A percentile compares a stretch with the other conserved stretches of the same genome.
Conservation (phyloP, 2,888 invertebrate genomes). For the Cephus nigrinus region DNA sequence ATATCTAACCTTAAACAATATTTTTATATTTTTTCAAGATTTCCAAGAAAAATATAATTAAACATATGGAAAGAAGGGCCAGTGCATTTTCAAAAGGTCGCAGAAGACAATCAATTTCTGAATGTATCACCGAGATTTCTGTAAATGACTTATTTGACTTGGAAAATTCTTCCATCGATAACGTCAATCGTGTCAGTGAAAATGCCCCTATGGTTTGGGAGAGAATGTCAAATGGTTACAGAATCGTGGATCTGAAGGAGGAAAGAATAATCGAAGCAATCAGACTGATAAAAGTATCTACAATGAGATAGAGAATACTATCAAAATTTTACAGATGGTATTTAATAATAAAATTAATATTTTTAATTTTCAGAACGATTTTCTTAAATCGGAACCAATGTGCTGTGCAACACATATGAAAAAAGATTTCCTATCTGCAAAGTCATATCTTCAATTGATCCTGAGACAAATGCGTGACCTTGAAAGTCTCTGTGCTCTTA, state of each 20-base stretch:
- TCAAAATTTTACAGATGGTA: background rate
- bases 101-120: background rate
- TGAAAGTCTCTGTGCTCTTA: slow-evolving; percentile 39
- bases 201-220: slow-evolving; percentile 34
- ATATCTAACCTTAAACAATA: background rate
- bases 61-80: background rate
- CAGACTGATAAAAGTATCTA: slow-evolving; percentile 36
- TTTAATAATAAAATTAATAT: background rate
- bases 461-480: slow-evolving; percentile 19
- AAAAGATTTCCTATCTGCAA: slow-evolving; percentile 28
- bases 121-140: background rate
- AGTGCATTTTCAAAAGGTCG: background rate
- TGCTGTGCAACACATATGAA: slow-evolving; percentile 18
- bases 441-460: slow-evolving; percentile 25
- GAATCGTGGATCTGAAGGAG: slow-evolving; percentile 37
- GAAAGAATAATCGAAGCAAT: slow-evolving; percentile 30
- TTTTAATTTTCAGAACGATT: slow-evolving; percentile 14
- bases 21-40: too few relatives aligned
- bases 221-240: slow-evolving; percentile 37
- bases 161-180: background rate
- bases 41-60: background rate
- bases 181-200: background rate
- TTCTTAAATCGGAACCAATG: slow-evolving; percentile 30
- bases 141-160: background rate
- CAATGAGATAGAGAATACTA: background rate